Percentiles rank a stretch among this genome's conserved stretches.
Evolutionary conservation across 2,888 invertebrate species (phyloP).

Genomic region (Ormyrus rosae): DNA sequence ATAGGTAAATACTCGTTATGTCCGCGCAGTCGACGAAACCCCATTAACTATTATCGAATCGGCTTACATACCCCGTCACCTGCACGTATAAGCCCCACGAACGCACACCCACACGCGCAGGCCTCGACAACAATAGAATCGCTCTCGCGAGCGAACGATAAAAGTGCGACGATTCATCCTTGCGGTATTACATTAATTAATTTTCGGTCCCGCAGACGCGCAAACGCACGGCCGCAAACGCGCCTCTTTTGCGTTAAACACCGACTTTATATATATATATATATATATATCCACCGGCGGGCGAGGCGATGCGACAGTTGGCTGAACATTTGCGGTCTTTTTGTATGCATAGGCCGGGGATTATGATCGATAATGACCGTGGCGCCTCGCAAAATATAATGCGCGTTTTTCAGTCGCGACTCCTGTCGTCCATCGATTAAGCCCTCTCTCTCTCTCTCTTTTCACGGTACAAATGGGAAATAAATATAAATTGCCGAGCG

Average conservation of each 20-base stretch:
- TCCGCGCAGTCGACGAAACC: conserved; percentile 29
- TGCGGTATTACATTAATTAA: conserved; percentile 42
- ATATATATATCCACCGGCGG: not conserved
- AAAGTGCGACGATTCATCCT: conserved; percentile 19
- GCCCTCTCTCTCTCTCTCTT: not conserved
- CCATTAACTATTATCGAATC: conserved; percentile 48
- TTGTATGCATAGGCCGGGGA: not conserved
- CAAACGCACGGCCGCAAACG: not conserved
- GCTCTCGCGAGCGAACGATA: not conserved
- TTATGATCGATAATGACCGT: conserved; percentile 30
- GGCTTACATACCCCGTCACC: not conserved
- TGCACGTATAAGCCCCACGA: not conserved
- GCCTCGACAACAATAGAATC: conserved; percentile 11
- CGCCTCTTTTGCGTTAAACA: no score
- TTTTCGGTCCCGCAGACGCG: conserved; percentile 1
- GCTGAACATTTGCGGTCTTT: conserved; percentile 52
- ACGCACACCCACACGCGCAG: not conserved
- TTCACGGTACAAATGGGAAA: not conserved
- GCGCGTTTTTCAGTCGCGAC: not conserved
- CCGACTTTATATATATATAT: not conserved
- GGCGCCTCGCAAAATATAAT: not conserved
- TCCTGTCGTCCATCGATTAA: conserved; percentile 7
- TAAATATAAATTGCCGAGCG: conserved; percentile 15
- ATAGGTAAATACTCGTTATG: conserved; percentile 38
- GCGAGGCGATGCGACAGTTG: conserved; percentile 45